Percentiles rank a stretch among this genome's conserved stretches.
Evolutionary conservation across 37 sponge, comb jelly and placozoan species (phyloP).

Genomic region (Tethya wilhelma): DNA sequence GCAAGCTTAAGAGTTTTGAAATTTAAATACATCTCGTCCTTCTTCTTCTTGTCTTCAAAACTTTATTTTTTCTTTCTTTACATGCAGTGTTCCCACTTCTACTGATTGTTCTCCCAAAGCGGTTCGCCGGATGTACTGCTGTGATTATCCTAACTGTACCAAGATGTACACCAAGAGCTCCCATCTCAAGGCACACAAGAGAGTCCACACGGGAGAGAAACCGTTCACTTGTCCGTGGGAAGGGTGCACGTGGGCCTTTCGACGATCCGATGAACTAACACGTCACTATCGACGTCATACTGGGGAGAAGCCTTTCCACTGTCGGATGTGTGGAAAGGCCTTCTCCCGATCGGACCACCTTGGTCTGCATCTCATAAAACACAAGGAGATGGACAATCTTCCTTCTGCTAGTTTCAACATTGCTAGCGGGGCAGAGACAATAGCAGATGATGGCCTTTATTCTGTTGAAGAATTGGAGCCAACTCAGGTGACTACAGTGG

Average conservation of each 20-base stretch:
- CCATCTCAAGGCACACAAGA: slow-evolving; percentile 96
- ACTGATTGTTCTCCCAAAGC: too few relatives aligned
- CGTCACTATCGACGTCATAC: slow-evolving; percentile 96
- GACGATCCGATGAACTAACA: slow-evolving; percentile 95
- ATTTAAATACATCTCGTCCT: too few relatives aligned
- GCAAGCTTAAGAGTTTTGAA: too few relatives aligned
- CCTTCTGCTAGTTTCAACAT: too few relatives aligned
- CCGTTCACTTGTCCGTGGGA: slow-evolving; percentile 98
- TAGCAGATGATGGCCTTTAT: too few relatives aligned
- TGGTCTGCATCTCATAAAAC: slow-evolving; percentile 84
- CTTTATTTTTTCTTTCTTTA: too few relatives aligned
- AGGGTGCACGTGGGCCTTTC: slow-evolving; percentile 97
- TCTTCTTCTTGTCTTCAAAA: too few relatives aligned
- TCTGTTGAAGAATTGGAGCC: too few relatives aligned
- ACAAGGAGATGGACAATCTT: slow-evolving; percentile 62
- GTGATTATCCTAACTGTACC: slow-evolving; percentile 89
- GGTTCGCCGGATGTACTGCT: slow-evolving; percentile 93
- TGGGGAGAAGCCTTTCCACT: slow-evolving; percentile 96
- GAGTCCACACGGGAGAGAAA: slow-evolving; percentile 98
- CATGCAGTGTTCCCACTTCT: too few relatives aligned
- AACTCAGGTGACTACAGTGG: too few relatives aligned
- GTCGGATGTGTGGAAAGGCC: slow-evolving; percentile 90
- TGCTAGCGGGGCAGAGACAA: too few relatives aligned
- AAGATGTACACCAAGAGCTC: slow-evolving; percentile 99
- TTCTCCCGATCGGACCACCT: slow-evolving; percentile 96